Evolutionary conservation across 2,888 invertebrate genomes (phyloP).

Genomic region (Litoditis marina): DNA sequence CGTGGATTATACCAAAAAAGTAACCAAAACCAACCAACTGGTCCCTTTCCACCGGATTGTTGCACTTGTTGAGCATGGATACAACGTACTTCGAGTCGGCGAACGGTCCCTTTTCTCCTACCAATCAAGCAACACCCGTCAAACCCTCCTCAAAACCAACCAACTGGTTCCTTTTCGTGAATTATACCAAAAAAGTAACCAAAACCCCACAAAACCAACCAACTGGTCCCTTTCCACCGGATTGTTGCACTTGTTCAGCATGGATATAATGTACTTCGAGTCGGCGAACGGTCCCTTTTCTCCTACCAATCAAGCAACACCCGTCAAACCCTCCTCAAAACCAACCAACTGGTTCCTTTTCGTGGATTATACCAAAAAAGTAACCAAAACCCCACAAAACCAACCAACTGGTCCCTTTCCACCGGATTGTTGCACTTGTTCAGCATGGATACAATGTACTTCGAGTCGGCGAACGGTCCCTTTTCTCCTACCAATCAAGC

Average conservation of each 20-base stretch:
- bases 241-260: constrained; percentile 88
- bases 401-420: constrained; percentile 75
- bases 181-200: too few relatives aligned
- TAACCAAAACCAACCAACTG: constrained; percentile 39
- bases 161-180: too few relatives aligned
- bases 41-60: constrained; percentile 82
- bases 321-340: too few relatives aligned
- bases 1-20: too few relatives aligned
- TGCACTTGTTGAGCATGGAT: constrained; percentile 88
- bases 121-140: too few relatives aligned
- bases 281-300: constrained; percentile 96
- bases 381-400: too few relatives aligned
- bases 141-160: too few relatives aligned
- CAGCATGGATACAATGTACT: constrained; percentile 89
- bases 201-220: constrained; percentile 37
- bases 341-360: too few relatives aligned
- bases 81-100: constrained; percentile 93
- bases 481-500: too few relatives aligned
- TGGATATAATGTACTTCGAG: constrained; percentile 88
- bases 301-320: too few relatives aligned
- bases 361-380: too few relatives aligned
- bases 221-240: constrained; percentile 76
- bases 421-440: constrained; percentile 80
- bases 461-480: constrained; percentile 92
- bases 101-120: constrained; percentile 94